phyloP scores from a whole-genome alignment of 2,797 vertebrate species.

The Alcedo quadribrachys region DNA sequence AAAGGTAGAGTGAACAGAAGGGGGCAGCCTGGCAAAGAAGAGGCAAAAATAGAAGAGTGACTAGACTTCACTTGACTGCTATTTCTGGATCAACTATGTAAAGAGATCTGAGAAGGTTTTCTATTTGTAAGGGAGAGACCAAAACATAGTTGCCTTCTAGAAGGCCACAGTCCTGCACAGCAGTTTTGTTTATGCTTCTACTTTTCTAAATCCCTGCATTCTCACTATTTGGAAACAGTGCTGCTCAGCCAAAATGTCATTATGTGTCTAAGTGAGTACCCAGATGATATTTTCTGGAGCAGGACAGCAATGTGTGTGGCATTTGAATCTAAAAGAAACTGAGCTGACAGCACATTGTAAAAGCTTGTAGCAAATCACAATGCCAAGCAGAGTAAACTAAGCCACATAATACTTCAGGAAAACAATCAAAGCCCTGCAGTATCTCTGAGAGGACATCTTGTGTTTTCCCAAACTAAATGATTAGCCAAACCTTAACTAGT shows the following conservation, averaged over 20 bases:
- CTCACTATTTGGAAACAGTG: background rate
- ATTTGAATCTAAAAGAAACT: constrained; percentile 49
- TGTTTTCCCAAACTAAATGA: constrained; percentile 22
- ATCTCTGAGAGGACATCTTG: background rate
- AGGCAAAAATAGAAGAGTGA: constrained; percentile 53
- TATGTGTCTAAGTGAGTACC: constrained; percentile 1
- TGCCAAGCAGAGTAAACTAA: constrained; percentile 33
- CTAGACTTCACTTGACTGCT: constrained; percentile 39
- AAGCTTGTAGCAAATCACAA: constrained; percentile 19
- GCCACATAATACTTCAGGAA: constrained; percentile 7
- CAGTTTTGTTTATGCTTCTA: constrained; percentile 9
- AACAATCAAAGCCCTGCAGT: constrained; percentile 24
- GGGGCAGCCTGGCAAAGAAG: constrained; percentile 12
- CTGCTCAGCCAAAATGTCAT: constrained; percentile 20
- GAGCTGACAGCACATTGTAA: constrained; percentile 36
- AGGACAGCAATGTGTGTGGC: constrained; percentile 38
- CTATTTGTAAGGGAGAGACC: background rate
- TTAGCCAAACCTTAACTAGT: constrained; percentile 23
- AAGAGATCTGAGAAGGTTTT: constrained; percentile 19
- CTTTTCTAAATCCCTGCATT: background rate
- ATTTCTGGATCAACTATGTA: constrained; percentile 26
- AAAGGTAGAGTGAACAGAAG: constrained; percentile 16
- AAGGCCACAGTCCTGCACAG: background rate
- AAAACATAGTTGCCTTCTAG: constrained; percentile 1
- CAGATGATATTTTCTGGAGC: constrained; percentile 54